Evolutionary conservation across 1,140 invertebrate species (phyloP).

Genomic region (Bombus consobrinus): DNA sequence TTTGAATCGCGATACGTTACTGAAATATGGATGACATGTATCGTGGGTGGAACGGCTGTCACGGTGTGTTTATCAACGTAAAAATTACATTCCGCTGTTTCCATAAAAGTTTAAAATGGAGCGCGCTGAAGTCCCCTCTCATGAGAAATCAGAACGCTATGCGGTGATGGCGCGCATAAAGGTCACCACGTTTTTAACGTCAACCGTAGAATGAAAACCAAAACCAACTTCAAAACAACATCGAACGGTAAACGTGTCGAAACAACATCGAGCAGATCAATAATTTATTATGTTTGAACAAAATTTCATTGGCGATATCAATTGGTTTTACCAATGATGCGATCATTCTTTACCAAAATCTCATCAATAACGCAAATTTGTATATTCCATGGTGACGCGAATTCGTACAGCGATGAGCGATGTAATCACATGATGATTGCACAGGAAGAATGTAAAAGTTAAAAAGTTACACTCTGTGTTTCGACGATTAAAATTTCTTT

Average conservation of each 20-base stretch:
- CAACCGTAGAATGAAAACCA: neutral
- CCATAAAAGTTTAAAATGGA: neutral
- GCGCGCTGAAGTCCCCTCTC: neutral
- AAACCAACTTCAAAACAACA: neutral
- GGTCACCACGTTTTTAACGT: neutral
- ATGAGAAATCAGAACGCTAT: neutral
- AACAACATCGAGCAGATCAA: no score
- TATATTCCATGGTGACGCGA: no score
- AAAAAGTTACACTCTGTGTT: no score
- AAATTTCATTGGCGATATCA: no score
- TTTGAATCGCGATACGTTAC: neutral
- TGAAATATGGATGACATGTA: neutral
- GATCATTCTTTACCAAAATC: no score
- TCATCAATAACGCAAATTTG: no score
- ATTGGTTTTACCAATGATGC: no score
- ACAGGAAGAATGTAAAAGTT: no score
- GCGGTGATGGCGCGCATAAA: neutral
- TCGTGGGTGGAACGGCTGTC: neutral
- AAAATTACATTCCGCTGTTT: conserved; percentile 5
- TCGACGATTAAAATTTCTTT: no score
- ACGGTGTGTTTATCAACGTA: neutral
- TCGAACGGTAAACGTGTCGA: neutral
- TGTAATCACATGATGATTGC: no score
- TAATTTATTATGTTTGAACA: no score
- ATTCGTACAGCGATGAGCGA: no score